Evolutionary conservation across 2,113 vertebrate species (phyloP).

Genomic region (Rana temporaria): DNA sequence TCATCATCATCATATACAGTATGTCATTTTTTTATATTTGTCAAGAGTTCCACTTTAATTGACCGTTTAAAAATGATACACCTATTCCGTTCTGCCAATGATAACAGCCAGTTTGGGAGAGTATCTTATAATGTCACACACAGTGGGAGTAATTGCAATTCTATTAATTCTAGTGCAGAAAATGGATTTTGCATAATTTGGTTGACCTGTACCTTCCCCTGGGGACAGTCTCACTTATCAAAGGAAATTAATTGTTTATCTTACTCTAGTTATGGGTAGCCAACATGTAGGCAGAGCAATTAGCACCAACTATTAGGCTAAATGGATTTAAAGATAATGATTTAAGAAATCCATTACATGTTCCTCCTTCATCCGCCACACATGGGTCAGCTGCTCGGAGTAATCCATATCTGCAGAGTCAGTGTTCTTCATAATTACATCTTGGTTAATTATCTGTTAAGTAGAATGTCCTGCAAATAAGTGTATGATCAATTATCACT

Average conservation of each 20-base stretch:
- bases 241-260: neutral
- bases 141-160: neutral
- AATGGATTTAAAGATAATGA: constrained; percentile 2
- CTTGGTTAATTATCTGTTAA: constrained; percentile 35
- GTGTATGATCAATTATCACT: constrained; percentile 32
- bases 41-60: too few relatives aligned
- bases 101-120: too few relatives aligned
- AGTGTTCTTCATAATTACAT: constrained; percentile 15
- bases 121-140: too few relatives aligned
- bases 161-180: too few relatives aligned
- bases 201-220: too few relatives aligned
- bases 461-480: constrained; percentile 2
- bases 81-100: too few relatives aligned
- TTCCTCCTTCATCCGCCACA: neutral
- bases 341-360: neutral
- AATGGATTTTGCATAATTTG: too few relatives aligned
- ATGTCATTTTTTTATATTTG: too few relatives aligned
- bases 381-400: neutral
- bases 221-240: neutral
- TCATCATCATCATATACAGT: too few relatives aligned
- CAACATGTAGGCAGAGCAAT: neutral
- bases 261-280: neutral
- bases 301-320: constrained; percentile 3
- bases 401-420: neutral
- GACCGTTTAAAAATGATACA: too few relatives aligned